Conservation (phyloP, 2,888 invertebrate genomes). For the Cephus spinipes region DNA sequence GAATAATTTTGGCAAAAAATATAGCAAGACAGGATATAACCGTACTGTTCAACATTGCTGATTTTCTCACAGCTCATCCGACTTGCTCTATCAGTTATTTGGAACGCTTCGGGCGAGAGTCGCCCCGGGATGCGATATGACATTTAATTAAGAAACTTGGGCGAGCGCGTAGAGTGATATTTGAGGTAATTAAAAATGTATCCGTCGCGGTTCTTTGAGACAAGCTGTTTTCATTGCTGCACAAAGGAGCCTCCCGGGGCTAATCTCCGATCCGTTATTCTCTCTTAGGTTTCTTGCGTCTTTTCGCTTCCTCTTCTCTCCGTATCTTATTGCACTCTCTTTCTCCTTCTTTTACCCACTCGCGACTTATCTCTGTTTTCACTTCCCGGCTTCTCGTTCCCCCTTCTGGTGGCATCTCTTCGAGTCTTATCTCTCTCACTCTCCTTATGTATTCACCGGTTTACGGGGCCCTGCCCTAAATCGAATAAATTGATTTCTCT, state of each 20-base stretch:
- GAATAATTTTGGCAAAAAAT: too few relatives aligned
- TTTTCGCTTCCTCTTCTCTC: background rate
- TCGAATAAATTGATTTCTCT: constrained; percentile 5
- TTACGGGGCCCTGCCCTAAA: too few relatives aligned
- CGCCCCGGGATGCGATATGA: constrained; percentile 56
- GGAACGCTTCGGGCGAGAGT: background rate
- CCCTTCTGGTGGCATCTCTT: constrained; percentile 9
- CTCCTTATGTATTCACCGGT: constrained; percentile 12
- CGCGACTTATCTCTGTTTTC: constrained; percentile 28
- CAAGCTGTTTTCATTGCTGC: constrained; percentile 55
- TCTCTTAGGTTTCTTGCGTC: constrained; percentile 4
- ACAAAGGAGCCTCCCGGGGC: constrained; percentile 61
- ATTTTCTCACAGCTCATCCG: too few relatives aligned
- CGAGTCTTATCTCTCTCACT: constrained; percentile 1
- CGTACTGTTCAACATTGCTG: too few relatives aligned
- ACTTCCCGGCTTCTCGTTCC: constrained; percentile 14
- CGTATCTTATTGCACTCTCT: background rate
- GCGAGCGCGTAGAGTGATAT: constrained; percentile 56
- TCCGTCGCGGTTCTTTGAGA: constrained; percentile 65
- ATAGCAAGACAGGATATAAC: too few relatives aligned
- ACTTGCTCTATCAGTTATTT: too few relatives aligned
- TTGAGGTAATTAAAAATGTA: constrained; percentile 66
- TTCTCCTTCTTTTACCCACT: background rate
- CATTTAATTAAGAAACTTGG: constrained; percentile 64
- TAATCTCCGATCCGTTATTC: constrained; percentile 38